Evolutionary conservation across 2,113 vertebrate genomes (phyloP).

Genomic region (Heterocephalus glaber): DNA sequence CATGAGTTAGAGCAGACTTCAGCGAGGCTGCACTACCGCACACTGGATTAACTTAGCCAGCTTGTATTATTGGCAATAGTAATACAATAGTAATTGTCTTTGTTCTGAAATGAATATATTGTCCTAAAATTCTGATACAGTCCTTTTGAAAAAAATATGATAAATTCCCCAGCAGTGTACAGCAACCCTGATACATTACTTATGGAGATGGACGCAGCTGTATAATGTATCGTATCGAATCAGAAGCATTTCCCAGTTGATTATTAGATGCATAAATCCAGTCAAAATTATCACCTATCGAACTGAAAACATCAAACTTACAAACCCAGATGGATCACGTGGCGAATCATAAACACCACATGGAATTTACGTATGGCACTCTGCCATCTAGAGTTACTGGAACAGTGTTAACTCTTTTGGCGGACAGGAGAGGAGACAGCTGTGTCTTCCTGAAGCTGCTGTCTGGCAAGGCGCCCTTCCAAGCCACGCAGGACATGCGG

Average conservation of each 20-base stretch:
- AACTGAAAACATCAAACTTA: conserved; percentile 72
- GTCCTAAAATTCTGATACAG: conserved; percentile 60
- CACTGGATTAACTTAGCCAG: conserved; percentile 53
- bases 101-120: conserved; percentile 67
- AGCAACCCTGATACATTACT: conserved; percentile 57
- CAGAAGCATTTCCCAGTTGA: conserved; percentile 76
- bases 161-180: conserved; percentile 47
- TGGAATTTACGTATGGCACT: background rate
- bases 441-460: background rate
- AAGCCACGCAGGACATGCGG: background rate
- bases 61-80: conserved; percentile 2
- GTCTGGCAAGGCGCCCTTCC: background rate
- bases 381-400: background rate
- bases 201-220: conserved; percentile 62
- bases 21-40: conserved; percentile 52
- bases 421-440: background rate
- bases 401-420: conserved; percentile 51
- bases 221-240: conserved; percentile 68
- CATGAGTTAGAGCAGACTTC: conserved; percentile 62
- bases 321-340: conserved; percentile 65
- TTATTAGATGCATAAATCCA: conserved; percentile 68
- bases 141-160: conserved; percentile 59
- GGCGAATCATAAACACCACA: conserved; percentile 61
- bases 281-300: conserved; percentile 71
- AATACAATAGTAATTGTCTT: too few species aligned